A percentile compares a stretch with the other conserved stretches of the same genome.
phyloP scores from a whole-genome alignment of 2,797 vertebrate species.

The Acomys russatus region DNA sequence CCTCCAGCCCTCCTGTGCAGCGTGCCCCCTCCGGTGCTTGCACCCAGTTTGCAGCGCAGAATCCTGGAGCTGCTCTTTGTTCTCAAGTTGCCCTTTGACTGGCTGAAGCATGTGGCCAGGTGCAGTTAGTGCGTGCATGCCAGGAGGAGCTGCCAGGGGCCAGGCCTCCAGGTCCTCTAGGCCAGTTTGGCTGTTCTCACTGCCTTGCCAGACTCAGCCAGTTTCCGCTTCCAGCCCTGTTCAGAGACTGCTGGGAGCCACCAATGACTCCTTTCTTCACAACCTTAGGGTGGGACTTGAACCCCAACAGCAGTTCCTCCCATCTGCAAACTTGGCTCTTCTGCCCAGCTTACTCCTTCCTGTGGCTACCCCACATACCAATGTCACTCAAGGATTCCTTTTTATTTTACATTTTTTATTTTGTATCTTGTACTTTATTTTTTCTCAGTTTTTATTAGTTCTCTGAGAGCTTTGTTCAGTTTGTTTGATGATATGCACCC shows the following conservation, averaged over 20 bases:
- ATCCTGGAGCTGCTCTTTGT: not conserved
- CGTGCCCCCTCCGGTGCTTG: accelerated
- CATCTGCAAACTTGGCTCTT: not conserved
- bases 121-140: not conserved
- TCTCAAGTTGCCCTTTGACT: not conserved
- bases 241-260: not conserved
- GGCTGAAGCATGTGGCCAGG: not conserved
- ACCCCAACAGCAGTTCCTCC: not conserved
- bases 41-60: not conserved
- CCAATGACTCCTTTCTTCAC: too few species aligned
- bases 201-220: not conserved
- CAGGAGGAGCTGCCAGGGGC: not conserved
- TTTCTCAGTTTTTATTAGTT: not conserved
- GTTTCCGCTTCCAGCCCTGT: not conserved
- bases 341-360: not conserved
- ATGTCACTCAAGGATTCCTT: not conserved
- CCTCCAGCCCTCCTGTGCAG: too few species aligned
- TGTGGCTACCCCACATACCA: not conserved
- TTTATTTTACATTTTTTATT: not conserved
- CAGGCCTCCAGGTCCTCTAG: too few species aligned
- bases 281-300: not conserved
- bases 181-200: not conserved
- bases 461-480: not conserved
- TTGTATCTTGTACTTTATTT: not conserved
- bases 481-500: not conserved